phyloP scores from a whole-genome alignment of 2,113 vertebrate genomes.

The Cairina moschata region DNA sequence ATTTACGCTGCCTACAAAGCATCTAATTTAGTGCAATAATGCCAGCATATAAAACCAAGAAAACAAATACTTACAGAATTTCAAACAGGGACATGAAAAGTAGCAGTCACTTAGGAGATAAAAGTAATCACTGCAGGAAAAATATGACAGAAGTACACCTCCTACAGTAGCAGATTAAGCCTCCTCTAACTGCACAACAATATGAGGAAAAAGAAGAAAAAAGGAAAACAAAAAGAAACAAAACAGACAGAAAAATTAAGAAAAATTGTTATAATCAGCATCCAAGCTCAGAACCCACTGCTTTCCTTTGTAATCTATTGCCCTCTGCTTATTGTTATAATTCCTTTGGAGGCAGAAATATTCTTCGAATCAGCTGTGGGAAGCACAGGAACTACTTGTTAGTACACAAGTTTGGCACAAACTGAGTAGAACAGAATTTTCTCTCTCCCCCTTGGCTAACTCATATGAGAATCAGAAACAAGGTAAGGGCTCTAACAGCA shows the following conservation, averaged over 20 bases:
- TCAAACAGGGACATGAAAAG: conserved; percentile 11
- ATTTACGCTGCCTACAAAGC: neutral
- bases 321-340: neutral
- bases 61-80: conserved; percentile 36
- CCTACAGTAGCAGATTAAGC: neutral
- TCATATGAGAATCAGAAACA: neutral
- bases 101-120: neutral
- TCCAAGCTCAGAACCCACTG: neutral
- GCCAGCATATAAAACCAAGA: conserved; percentile 4
- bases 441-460: neutral
- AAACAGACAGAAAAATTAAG: neutral
- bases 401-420: conserved; percentile 21
- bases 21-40: neutral
- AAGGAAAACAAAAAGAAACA: neutral
- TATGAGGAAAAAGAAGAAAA: fast-evolving
- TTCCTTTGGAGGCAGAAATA: neutral
- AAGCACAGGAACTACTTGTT: neutral
- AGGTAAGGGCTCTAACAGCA: neutral
- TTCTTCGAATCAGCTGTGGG: neutral
- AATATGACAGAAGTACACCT: neutral
- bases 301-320: neutral
- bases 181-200: neutral
- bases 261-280: neutral
- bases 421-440: neutral
- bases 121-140: conserved; percentile 11